phyloP scores from a whole-genome alignment of 2,888 invertebrate species.

The Andrena minutula region DNA sequence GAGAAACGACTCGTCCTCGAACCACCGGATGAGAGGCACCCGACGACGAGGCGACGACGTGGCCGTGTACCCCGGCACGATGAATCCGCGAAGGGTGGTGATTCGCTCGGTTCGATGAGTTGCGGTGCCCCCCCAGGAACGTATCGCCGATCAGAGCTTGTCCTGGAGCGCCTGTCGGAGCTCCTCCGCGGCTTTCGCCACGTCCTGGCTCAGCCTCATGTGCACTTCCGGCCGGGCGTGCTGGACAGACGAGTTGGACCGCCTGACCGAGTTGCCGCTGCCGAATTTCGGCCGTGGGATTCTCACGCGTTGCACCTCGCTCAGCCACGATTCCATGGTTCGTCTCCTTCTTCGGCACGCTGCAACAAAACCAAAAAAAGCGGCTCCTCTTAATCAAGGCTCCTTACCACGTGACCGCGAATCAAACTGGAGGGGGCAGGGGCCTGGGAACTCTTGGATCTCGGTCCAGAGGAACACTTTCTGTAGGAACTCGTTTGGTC shows the following conservation, averaged over 20 bases:
- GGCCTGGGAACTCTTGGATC: neutral
- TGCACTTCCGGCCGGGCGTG: conserved; percentile 86
- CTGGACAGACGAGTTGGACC: conserved; percentile 86
- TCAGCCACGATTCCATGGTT: conserved; percentile 93
- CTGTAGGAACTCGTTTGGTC: too few species aligned
- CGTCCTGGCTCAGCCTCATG: conserved; percentile 85
- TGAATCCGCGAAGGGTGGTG: conserved; percentile 35
- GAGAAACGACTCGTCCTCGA: conserved; percentile 13
- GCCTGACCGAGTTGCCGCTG: conserved; percentile 85
- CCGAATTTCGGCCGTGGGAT: conserved; percentile 95
- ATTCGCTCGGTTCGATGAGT: conserved; percentile 34
- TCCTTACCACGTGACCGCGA: conserved; percentile 12
- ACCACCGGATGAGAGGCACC: neutral
- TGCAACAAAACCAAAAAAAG: conserved; percentile 21
- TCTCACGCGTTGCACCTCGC: conserved; percentile 92
- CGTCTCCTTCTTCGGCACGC: neutral
- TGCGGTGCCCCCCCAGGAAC: conserved; percentile 23
- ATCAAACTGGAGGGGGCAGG: neutral
- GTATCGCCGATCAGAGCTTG: conserved; percentile 88
- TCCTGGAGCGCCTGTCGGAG: conserved; percentile 91
- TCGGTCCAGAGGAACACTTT: too few species aligned
- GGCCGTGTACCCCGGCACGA: neutral
- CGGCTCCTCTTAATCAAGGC: conserved; percentile 3
- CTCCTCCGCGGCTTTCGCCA: conserved; percentile 91
- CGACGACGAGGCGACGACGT: conserved; percentile 1